Evolutionary conservation across 2,113 vertebrate species (phyloP), one percentile per base, ranked within the genome.

Genomic region (Toxotes jaculatrix): DNA sequence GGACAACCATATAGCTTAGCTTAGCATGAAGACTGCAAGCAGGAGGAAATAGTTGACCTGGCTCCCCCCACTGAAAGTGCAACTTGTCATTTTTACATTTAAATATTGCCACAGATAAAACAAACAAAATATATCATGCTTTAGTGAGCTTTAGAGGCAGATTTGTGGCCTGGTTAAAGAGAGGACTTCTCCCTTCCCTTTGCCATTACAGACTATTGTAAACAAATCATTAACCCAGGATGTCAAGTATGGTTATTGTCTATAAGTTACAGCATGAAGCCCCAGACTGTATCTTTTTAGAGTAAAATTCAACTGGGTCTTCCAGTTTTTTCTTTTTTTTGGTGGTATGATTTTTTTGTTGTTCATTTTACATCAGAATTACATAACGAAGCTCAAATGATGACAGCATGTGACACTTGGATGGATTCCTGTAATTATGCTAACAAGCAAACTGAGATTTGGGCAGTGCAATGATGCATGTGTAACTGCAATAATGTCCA

Each of bases 361-460:
- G 43, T 45, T 12, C 4, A 53, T 40, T 40, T 40, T 40, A 8
- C 23, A 55, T 36, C 9, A 42, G 23, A 56, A 45, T 45, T 10
- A 36, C 5, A n/a, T 69, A 53, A 77, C 63, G 23, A 80, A 42
- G 7, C 7, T 31, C 65, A 66, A 47, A 65, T 53, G 14, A 40
- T 53, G 51, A 47, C 10, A 51, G 36, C 56, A 77, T 81, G 31
- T 64, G 62, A 14, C 10, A 36, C 4, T 63, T 53, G 45, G 55
- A 64, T 27, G 1, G 4, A 42, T 66, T 32, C 21, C 21, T 23
- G 7, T 27, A 27, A 43, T 19, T 56, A 32, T 16, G 16, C 47
- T 7, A 19, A 49, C 17, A 49, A 49, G 17, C 2, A 49, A 49
- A 49, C 17, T 17, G 38, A 6, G 38, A 40, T 40, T 43, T 4